Evolutionary conservation across 2,797 vertebrate genomes (phyloP).

Genomic region (Sebastes hopkinsi): DNA sequence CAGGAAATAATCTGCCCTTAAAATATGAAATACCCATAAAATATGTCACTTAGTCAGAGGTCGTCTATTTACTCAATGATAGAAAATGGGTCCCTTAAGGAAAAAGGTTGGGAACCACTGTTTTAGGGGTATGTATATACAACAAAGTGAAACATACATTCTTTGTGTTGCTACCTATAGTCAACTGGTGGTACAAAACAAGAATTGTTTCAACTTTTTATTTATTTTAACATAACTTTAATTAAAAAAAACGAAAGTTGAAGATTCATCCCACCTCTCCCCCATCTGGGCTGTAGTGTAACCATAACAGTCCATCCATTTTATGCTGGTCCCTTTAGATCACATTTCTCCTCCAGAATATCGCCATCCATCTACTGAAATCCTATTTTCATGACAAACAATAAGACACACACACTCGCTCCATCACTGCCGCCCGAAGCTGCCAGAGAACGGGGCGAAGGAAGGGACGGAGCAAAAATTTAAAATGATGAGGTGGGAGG

Average conservation of each 20-base stretch:
- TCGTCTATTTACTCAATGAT: no score
- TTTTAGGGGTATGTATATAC: neutral
- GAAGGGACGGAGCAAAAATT: neutral
- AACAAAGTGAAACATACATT: neutral
- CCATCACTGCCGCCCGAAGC: conserved; percentile 38
- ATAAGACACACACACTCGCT: conserved; percentile 37
- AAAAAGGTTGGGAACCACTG: no score
- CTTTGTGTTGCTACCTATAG: neutral
- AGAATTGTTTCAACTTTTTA: neutral
- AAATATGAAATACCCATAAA: neutral
- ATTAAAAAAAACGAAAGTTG: neutral
- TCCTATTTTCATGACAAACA: conserved; percentile 66
- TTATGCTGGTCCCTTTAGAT: conserved; percentile 37
- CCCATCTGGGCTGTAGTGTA: neutral
- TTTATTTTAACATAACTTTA: neutral
- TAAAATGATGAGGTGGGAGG: conserved; percentile 19
- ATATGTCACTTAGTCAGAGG: no score
- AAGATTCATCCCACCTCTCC: neutral
- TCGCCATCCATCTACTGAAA: conserved; percentile 59
- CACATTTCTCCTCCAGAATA: conserved; percentile 47
- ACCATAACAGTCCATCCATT: conserved; percentile 30
- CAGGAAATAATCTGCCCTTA: no score
- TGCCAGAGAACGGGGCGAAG: conserved; percentile 8
- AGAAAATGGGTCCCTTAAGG: no score
- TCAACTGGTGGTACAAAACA: neutral